Evolutionary conservation across 2,888 invertebrate species (phyloP).

Genomic region (Prosapia bicincta): DNA sequence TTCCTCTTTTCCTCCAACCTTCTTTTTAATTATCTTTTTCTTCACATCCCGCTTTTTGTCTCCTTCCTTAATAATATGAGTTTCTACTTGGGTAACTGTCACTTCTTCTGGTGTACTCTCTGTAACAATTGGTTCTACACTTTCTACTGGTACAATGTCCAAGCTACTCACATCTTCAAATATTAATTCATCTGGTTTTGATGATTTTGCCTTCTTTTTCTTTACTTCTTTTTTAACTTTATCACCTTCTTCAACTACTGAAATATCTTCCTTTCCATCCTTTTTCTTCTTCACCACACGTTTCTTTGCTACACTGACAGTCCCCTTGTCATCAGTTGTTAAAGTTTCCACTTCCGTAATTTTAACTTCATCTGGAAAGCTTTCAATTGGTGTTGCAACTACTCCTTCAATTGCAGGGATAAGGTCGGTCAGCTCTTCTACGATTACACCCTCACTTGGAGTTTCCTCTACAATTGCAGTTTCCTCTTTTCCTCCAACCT

Average conservation of each 20-base stretch:
- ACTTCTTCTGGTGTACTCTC: conserved; percentile 40
- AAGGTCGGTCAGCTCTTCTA: background rate
- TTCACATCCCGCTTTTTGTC: conserved; percentile 16
- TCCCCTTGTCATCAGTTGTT: background rate
- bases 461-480: no score
- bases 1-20: conserved; percentile 32
- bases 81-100: conserved; percentile 35
- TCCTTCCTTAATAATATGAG: conserved; percentile 32
- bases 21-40: conserved; percentile 25
- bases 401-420: background rate
- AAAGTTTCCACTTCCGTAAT: no score
- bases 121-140: conserved; percentile 34
- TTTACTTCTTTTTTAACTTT: conserved; percentile 27
- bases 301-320: conserved; percentile 48
- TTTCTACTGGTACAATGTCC: conserved; percentile 42
- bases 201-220: conserved; percentile 13
- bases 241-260: background rate
- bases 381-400: background rate
- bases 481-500: no score
- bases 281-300: conserved; percentile 40
- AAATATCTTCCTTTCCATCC: conserved; percentile 36
- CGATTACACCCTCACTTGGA: no score
- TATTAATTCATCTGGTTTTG: background rate
- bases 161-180: conserved; percentile 16
- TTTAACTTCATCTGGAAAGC: background rate